Evolutionary conservation across 2,888 invertebrate genomes (phyloP).

Genomic region (Eupithecia inturbata): DNA sequence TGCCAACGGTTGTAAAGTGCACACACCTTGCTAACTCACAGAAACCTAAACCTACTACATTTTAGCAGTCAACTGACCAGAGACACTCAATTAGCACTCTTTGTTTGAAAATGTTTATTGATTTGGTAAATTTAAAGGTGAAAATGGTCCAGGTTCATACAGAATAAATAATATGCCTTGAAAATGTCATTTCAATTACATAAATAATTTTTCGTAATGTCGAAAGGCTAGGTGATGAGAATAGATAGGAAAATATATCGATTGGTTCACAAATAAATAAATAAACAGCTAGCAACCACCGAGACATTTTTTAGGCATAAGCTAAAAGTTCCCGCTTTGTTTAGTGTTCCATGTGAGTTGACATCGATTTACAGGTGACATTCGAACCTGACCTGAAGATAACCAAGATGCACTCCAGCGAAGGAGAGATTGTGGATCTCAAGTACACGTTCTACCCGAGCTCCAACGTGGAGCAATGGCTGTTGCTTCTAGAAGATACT

Average conservation of each 20-base stretch:
- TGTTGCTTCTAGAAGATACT: slow-evolving; percentile 86
- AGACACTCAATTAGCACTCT: background rate
- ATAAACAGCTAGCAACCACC: background rate
- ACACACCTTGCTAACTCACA: background rate
- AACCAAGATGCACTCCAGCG: slow-evolving; percentile 89
- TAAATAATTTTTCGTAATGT: background rate
- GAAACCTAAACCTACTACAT: too few species aligned
- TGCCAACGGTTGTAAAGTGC: background rate
- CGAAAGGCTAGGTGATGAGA: background rate
- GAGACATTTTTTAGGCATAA: too few species aligned
- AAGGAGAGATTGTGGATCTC: slow-evolving; percentile 89
- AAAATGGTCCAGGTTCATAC: background rate
- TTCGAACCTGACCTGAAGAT: slow-evolving; percentile 89
- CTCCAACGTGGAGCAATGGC: slow-evolving; percentile 91
- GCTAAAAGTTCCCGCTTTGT: background rate
- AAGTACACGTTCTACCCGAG: slow-evolving; percentile 87
- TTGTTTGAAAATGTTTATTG: too few species aligned
- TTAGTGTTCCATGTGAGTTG: background rate
- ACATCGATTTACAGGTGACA: slow-evolving; percentile 74
- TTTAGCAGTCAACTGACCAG: background rate
- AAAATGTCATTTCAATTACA: background rate
- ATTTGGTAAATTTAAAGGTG: too few species aligned
- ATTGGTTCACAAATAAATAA: background rate
- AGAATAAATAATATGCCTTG: background rate
- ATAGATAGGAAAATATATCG: background rate